These are phyloP conservation scores for Tupaia chinensis DNA, from an alignment of 2,113 vertebrate species.

Conservation along the genomic window DNA sequence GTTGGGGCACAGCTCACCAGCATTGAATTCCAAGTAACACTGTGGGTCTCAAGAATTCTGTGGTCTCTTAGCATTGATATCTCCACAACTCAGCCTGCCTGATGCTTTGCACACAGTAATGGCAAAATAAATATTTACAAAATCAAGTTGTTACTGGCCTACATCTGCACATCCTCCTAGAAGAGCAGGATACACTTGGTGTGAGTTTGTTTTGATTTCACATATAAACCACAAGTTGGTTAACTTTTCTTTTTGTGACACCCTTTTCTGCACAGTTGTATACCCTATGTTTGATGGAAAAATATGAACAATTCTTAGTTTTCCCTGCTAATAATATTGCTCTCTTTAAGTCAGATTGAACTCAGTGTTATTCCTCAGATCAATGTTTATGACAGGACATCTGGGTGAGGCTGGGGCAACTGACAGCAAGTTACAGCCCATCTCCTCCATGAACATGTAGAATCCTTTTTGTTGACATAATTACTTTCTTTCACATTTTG, in stretches of 20 bases:
- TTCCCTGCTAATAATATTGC: not conserved
- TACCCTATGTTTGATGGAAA: not conserved
- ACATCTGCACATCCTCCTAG: not conserved
- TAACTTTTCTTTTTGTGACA: slow-evolving; percentile 35
- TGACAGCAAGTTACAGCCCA: slow-evolving; percentile 20
- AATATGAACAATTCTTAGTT: not conserved
- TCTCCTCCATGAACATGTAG: not conserved
- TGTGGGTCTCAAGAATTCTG: not conserved
- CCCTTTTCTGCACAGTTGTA: not conserved
- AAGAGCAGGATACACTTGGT: slow-evolving; percentile 39
- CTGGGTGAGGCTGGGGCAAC: not conserved
- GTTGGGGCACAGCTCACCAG: not conserved
- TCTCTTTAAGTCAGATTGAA: not conserved
- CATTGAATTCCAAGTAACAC: not conserved
- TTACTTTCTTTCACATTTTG: slow-evolving; percentile 51
- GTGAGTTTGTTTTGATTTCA: slow-evolving; percentile 61
- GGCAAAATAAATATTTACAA: slow-evolving; percentile 34
- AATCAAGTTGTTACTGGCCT: slow-evolving; percentile 32
- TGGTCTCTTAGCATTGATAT: not conserved
- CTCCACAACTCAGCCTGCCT: not conserved
- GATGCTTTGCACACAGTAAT: not conserved
- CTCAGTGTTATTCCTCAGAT: not conserved
- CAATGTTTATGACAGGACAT: not conserved
- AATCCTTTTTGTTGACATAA: slow-evolving; percentile 30
- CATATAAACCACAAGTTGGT: slow-evolving; percentile 6